Evolutionary conservation across 2,888 invertebrate species (phyloP), one percentile per base, ranked within the genome.

Genomic region (Hylaea fasciaria): DNA sequence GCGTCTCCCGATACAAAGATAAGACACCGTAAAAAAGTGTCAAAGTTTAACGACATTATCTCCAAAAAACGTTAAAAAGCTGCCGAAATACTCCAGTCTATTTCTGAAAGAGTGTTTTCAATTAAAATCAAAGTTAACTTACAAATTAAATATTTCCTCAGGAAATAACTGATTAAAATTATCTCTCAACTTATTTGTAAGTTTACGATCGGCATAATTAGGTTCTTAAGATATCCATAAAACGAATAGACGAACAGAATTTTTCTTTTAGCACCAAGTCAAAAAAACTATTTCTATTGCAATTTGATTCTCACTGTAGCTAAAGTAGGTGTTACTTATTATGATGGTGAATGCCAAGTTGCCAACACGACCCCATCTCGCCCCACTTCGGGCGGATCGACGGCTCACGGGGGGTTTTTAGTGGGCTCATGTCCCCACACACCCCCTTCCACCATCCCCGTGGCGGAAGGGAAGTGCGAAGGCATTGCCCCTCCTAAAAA

Each of bases 61-160:
- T 61, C 37, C 56, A 49, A 64, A 71, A 76, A 84, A 75, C 60
- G 69, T 68, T 77, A 76, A 81, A 78, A 77, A 74, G 75, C 74
- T 70, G 68, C 68, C 73, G 72, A 74, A 74, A 71, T 17, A n/a
- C 43, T 45, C 16, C 16, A 59, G 37, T 62, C 72, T 80, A 79
- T 80, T 79, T 76, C 53, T 14, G 73, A 56, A 58, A 46, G 81
- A 77, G 61, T 90, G 91, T 84, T 86, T 89, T 81, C 66, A 86
- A 90, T 91, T 90, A 89, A 79, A 76, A 76, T 77, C 67, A 81
- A 78, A 76, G 73, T 78, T 76, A 71, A 61, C 56, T 73, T 77
- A 86, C 87, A 86, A 88, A 88, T 88, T 84, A 78, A 71, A 77
- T 65, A 80, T 86, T 81, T 91, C 91, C 91, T 88, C 74, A 88